Base-by-base conservation (phyloP, 2,888 invertebrate genomes). In the Chelonus formosanus region DNA sequence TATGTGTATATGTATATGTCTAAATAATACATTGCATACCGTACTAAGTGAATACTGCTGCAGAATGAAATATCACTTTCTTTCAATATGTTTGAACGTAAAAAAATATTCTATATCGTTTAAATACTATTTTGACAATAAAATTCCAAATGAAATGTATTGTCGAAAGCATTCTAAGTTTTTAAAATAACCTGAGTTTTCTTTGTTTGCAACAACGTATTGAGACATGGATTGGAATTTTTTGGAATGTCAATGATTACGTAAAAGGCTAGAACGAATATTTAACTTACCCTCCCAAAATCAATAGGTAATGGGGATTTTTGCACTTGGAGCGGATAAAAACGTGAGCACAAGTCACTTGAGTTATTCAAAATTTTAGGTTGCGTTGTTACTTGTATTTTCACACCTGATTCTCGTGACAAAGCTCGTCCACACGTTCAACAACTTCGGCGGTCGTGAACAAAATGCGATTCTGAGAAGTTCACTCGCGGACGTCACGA, bases 241-340 rank as follows among this genome's bases (percentile, higher is more conserved):
- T 20, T 62, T 44, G 53, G 54, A 62, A 62, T 54, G 54, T 62
- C 34, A 4, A n/a, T 52, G 60, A 45, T 65, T 65, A 65, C 60
- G 60, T 64, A 67, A 63, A 67, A 20, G 20, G 2, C 20, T n/a
- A 55, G 8, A 64, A 60, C 7, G 32, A 48, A 54, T 32, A 50
- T 43, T 10, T 7, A 43, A 76, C 79, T 77, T 64, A 79, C 78
- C 79, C 78, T 77, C 78, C 76, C 68, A 67, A 71, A 71, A 67
- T 75, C 74, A 54, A 76, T 75, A 50, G 68, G 60, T 63, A 56
- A 62, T 62, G 63, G 45, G 70, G 67, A 69, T 67, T 57, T 64
- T 70, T 75, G 75, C 75, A 74, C 77, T 71, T 67, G 75, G 67
- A 63, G 58, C 63, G 69, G 54, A 54, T 32, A 32, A 45, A 35